Evolutionary conservation across 37 sponge, comb jelly and placozoan species (phyloP).

Genomic region (Amphimedon queenslandica): DNA sequence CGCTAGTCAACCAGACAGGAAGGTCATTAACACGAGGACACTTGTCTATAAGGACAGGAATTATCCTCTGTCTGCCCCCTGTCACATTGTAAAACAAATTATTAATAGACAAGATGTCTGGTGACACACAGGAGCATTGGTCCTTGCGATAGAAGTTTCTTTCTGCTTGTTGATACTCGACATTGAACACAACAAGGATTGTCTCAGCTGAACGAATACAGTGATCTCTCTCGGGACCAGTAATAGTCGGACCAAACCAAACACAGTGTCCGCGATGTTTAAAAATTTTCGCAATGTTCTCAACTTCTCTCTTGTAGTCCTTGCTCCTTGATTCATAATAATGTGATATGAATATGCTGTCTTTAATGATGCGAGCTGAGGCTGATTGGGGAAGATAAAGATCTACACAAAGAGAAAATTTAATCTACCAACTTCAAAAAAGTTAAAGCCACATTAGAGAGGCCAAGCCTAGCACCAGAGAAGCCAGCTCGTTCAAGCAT

Average conservation of each 20-base stretch:
- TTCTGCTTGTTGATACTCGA: not conserved
- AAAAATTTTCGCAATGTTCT: not conserved
- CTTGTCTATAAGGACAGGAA: not conserved
- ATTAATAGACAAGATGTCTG: not conserved
- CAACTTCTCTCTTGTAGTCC: not conserved
- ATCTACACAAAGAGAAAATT: too few species aligned
- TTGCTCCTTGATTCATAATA: not conserved
- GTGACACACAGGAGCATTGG: not conserved
- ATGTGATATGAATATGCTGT: not conserved
- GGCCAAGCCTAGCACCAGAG: too few species aligned
- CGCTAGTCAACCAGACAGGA: not conserved
- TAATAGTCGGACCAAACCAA: not conserved
- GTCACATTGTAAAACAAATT: not conserved
- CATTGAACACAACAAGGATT: not conserved
- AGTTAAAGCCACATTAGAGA: too few species aligned
- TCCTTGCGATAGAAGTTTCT: not conserved
- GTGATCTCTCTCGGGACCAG: not conserved
- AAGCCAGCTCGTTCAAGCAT: too few species aligned
- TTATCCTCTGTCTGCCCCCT: not conserved
- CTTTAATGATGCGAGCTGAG: not conserved
- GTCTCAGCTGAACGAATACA: not conserved
- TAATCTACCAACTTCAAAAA: too few species aligned
- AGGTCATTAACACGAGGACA: not conserved
- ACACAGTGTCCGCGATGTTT: not conserved
- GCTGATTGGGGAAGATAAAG: too few species aligned